Evolutionary conservation across 2,797 vertebrate species (phyloP), one percentile per base, ranked within the genome.

Genomic region (Chanos chanos): DNA sequence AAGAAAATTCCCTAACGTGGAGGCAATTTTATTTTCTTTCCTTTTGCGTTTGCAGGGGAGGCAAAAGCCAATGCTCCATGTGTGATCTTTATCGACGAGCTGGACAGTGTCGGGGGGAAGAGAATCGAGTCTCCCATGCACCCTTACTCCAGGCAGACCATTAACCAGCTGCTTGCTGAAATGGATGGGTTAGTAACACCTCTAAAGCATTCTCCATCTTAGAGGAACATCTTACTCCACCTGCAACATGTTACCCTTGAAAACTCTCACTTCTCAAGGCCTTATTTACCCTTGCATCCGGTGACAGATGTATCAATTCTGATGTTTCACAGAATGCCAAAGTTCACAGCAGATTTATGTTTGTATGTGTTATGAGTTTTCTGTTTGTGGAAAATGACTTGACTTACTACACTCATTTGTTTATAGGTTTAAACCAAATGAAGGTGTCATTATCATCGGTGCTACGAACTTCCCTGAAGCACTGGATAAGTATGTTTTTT

Each of bases 41-140:
- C 13, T 75, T 56, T 71, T n/a, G n/a, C n/a, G n/a, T n/a, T n/a
- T n/a, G 1, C 70, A 99, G 97, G 92, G 61, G 96, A 99, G 83
- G 97, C 96, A 66, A 99, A 99, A 88, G 83, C 77, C 55, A 99
- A 97, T 36, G 92, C 96, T 55, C 97, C 96, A 0, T 98, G 95
- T 30, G 97, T 99, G 77, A 95, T 99, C 86, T 99, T 99, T 82
- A 98, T 99, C 36, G 97, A 99, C 79, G 97, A 99, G 71, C 79
- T 99, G 78, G 97, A 99, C 85, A 99, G 96, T 56, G 97, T 99
- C 48, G 97, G 97, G 61, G 97, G 97, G 47, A 99, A 99, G 78
- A 92, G 97, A 81, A 94, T 98, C 18, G 97, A 99, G 77, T 99
- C 97, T 74, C 94, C 97, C 47, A 98, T 99, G 95, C 97, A 99